These are phyloP conservation scores for Andrena hattorfiana DNA, from an alignment of 2,888 invertebrate species.

Conservation along the genomic window DNA sequence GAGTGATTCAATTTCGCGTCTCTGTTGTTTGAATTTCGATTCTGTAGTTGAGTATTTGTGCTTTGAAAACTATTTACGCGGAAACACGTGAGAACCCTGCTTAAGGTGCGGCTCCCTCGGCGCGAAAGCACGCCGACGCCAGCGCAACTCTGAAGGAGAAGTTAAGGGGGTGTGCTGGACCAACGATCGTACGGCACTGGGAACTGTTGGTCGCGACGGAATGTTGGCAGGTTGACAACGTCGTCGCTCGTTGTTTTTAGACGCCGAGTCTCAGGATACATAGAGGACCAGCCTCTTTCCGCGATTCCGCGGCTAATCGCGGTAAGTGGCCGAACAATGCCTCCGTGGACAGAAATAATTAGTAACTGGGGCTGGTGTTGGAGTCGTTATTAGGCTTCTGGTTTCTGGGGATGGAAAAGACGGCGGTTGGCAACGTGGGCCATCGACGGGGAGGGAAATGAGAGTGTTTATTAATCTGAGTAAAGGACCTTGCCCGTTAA, in stretches of 20 bases:
- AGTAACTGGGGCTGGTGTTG: neutral
- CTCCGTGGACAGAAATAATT: neutral
- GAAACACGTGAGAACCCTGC: no score
- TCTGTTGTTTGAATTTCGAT: neutral
- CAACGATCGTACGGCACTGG: constrained; percentile 62
- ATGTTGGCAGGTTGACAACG: constrained; percentile 81
- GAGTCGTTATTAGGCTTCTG: no score
- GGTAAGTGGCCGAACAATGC: constrained; percentile 41
- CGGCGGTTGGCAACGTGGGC: no score
- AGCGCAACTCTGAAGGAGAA: neutral
- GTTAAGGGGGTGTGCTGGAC: constrained; percentile 53
- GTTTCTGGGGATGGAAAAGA: no score
- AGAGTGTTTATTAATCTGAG: no score
- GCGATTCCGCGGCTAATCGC: constrained; percentile 43
- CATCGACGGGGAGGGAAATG: no score
- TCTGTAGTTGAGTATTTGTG: neutral
- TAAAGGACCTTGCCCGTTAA: no score
- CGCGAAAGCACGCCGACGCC: constrained; percentile 17
- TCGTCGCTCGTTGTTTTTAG: constrained; percentile 78
- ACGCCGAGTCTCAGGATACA: constrained; percentile 51
- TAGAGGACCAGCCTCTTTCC: constrained; percentile 45
- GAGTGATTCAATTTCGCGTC: constrained; percentile 74
- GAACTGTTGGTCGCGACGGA: constrained; percentile 67
- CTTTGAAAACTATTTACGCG: no score
- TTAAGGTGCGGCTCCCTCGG: no score